phyloP scores from a whole-genome alignment of 2,888 invertebrate species.

The Mesorhabditis sp. region DNA sequence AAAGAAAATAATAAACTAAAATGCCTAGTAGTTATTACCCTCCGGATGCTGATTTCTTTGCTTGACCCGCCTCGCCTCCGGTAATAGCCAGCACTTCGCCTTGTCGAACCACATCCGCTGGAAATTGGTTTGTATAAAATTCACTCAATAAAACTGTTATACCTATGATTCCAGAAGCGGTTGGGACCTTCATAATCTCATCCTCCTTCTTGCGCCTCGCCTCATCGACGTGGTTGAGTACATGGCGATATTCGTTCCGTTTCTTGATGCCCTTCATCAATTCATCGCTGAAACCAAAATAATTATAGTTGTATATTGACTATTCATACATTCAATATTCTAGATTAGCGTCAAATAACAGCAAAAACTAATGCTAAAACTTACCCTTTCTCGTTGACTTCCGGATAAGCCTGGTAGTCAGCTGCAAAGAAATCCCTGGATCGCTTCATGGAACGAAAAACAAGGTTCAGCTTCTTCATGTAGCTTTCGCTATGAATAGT shows the following conservation, averaged over 20 bases:
- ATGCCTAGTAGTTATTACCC: background rate
- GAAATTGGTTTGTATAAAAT: too few relatives aligned
- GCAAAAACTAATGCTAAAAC: slow-evolving; percentile 12
- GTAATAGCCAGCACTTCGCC: slow-evolving; percentile 28
- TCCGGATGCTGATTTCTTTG: slow-evolving; percentile 15
- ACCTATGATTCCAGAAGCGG: background rate
- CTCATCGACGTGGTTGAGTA: slow-evolving; percentile 73
- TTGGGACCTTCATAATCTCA: slow-evolving; percentile 45
- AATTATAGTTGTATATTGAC: slow-evolving; percentile 1
- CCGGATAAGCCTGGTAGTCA: slow-evolving; percentile 80
- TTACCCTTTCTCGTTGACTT: slow-evolving; percentile 71
- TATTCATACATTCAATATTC: background rate
- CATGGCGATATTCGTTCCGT: slow-evolving; percentile 78
- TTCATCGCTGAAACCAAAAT: slow-evolving; percentile 20
- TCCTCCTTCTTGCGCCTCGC: slow-evolving; percentile 47
- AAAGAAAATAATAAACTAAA: slow-evolving; percentile 4
- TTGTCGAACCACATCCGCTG: too few relatives aligned
- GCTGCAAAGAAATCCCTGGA: slow-evolving; percentile 95
- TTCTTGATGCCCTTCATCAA: slow-evolving; percentile 69
- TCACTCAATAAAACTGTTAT: background rate
- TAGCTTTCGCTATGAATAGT: too few relatives aligned
- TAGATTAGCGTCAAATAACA: background rate
- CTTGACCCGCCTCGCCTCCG: slow-evolving; percentile 28
- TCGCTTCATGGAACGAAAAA: slow-evolving; percentile 90
- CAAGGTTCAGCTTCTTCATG: slow-evolving; percentile 64